Evolutionary conservation across 2,888 invertebrate genomes (phyloP), one percentile per base, ranked within the genome.

Genomic region (Aleiodes leptofemur): DNA sequence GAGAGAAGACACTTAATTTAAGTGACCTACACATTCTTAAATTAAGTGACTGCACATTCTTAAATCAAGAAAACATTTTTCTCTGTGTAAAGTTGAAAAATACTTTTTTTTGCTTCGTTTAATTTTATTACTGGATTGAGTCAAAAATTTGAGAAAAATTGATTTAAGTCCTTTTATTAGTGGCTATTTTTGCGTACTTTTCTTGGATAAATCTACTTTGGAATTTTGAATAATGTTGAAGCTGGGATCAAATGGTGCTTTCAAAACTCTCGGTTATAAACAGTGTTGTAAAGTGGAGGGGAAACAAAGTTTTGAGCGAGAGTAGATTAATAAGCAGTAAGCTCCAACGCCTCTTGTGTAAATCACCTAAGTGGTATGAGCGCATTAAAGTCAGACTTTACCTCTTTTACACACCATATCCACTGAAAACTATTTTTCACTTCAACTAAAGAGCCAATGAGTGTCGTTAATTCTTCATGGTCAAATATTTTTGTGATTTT

Each of bases 281-380:
- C 11, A 14, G 4, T 59, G 34, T 69, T 48, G n/a, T 29, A 55
- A 72, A 51, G 48, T 13, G n/a, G 31, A 53, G 66, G 56, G 16
- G 43, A 43, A 64, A n/a, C 56, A 76, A 75, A 77, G 53, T 77
- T 76, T 38, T 7, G 34, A 53, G 43, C 9, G 72, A 64, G 76
- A 77, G 76, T 76, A 68, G 76, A 79, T 79, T 78, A 79, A 78
- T 76, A 74, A 79, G 69, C 76, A 55, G 56, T 74, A 72, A 78
- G 72, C 74, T 64, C 69, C 16, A 31, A 11, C 31, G 16, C 64
- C 57, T 74, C 64, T 76, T 70, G 73, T 74, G 69, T 77, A 77
- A 79, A 79, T 77, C 69, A 74, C 61, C 74, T 74, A 78, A 80
- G 80, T 79, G 78, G 79, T 78, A 74, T 66, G 34, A 70, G 69